phyloP scores from a whole-genome alignment of 2,797 vertebrate genomes.

The Antennarius maculatus region DNA sequence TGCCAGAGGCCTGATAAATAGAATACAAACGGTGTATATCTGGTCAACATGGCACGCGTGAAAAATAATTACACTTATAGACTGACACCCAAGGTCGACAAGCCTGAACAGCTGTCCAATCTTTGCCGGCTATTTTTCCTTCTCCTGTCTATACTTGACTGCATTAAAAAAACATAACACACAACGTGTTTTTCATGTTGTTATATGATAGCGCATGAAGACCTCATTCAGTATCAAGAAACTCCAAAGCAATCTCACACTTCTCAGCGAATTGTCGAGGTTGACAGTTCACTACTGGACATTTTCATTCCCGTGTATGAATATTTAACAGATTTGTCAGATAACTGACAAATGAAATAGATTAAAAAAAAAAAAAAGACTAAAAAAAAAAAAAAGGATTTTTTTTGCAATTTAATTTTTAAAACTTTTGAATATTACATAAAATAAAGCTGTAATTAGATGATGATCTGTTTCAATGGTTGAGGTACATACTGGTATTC shows the following conservation, averaged over 20 bases:
- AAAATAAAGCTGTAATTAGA: neutral
- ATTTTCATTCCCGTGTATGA: no score
- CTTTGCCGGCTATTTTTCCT: slow-evolving; percentile 54
- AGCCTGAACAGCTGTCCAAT: slow-evolving; percentile 70
- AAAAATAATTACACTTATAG: slow-evolving; percentile 73
- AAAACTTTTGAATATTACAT: neutral
- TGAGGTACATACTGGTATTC: neutral
- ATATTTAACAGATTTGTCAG: no score
- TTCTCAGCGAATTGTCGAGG: slow-evolving; percentile 16
- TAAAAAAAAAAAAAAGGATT: neutral
- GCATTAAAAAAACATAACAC: slow-evolving; percentile 54
- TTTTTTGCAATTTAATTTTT: neutral
- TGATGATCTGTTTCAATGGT: neutral
- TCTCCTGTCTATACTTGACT: slow-evolving; percentile 64
- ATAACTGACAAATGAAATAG: no score
- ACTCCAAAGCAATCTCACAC: slow-evolving; percentile 29
- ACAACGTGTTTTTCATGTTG: slow-evolving; percentile 60
- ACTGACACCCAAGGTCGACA: slow-evolving; percentile 72
- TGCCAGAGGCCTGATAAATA: slow-evolving; percentile 54
- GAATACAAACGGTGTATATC: slow-evolving; percentile 59
- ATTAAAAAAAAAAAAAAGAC: slow-evolving; percentile 7
- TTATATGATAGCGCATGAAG: slow-evolving; percentile 63
- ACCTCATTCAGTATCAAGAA: slow-evolving; percentile 45
- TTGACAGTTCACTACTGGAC: neutral
- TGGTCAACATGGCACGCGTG: slow-evolving; percentile 69